phyloP scores from a whole-genome alignment of 2,888 invertebrate genomes.

The Spisula subtruncata region DNA sequence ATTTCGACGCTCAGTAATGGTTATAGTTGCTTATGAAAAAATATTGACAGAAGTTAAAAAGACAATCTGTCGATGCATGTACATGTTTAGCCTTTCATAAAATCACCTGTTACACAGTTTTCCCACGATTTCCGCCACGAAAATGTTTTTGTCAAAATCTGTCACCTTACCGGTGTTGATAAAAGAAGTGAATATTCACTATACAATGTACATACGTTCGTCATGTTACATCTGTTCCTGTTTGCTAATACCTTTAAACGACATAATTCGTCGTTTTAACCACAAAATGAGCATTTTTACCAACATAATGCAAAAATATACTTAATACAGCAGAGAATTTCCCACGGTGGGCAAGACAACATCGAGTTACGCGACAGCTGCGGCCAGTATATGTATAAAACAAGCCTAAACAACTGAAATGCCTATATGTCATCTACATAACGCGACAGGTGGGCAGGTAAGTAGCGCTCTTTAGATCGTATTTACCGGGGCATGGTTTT shows the following conservation, averaged over 20 bases:
- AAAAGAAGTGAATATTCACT: neutral
- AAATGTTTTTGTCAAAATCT: neutral
- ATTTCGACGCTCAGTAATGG: too few relatives aligned
- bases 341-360: neutral
- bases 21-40: too few relatives aligned
- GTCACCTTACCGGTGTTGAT: neutral
- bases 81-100: too few relatives aligned
- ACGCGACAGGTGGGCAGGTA: neutral
- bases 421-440: neutral
- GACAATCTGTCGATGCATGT: too few relatives aligned
- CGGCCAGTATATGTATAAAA: neutral
- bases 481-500: neutral
- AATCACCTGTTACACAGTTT: neutral
- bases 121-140: neutral
- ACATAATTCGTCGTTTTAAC: neutral
- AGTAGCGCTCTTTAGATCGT: neutral
- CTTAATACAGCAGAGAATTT: neutral
- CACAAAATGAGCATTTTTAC: neutral
- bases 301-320: neutral
- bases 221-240: neutral
- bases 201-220: neutral
- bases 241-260: constrained; percentile 8
- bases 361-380: neutral
- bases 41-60: too few relatives aligned
- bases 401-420: neutral